Base-by-base conservation (phyloP, 1,140 invertebrate species). In the Pantala flavescens region DNA sequence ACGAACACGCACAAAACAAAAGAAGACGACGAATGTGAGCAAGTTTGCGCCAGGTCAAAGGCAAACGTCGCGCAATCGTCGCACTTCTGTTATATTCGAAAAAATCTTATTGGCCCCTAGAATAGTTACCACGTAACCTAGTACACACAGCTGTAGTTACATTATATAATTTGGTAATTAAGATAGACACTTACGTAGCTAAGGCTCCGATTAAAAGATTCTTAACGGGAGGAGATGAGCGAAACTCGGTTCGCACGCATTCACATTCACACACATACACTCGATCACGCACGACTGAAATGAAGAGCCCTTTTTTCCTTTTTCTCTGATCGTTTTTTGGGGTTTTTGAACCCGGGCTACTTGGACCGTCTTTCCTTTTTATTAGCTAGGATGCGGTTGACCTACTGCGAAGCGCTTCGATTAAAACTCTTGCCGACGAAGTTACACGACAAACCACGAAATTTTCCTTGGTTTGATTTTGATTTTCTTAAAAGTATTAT, bases 51-150 rank as follows among this genome's bases (percentile, higher is more conserved):
- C 49, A 63, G n/a, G 49, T 21, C 49, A 63, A 63, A 63, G 16
- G 49, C 14, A 63, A 63, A 63, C 49, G 12, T 12, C 49, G 49
- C 49, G 49, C n/a, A 36, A 19, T 63, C 49, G 49, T 63, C 49
- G 49, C 12, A 5, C n/a, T 63, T 63, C n/a, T 21, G 16, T 19
- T 21, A 7, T 63, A 63, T 63, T 63, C n/a, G 49, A 63, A 63
- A 63, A 63, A 63, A 63, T 63, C 49, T 63, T 63, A 63, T 63
- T 63, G 49, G 49, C 49, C 49, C 49, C 49, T 63, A 63, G 49
- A 63, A 63, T 63, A 63, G 49, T 63, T 63, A 63, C 49, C 49
- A 63, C 49, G 49, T 63, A 63, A 63, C 49, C 49, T 63, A 63
- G 49, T 63, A 63, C 49, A 63, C 49, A 63, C 49, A 63, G 49